These are phyloP conservation scores for Yponomeuta sedellus DNA, from an alignment of 2,888 invertebrate genomes.

Conservation along the genomic window DNA sequence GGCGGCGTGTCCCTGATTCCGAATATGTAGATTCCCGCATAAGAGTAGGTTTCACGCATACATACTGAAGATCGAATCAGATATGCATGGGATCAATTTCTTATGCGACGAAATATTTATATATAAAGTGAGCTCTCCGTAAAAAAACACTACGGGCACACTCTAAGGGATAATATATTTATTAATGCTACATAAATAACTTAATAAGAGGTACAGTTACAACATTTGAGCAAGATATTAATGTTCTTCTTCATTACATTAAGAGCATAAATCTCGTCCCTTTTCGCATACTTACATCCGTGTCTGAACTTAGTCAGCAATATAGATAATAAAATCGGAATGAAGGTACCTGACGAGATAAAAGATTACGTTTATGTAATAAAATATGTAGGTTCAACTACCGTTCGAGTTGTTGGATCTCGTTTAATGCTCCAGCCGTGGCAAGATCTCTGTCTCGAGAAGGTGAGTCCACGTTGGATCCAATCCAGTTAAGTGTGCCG, in stretches of 20 bases:
- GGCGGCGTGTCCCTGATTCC: constrained; percentile 57
- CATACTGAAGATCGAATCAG: constrained; percentile 65
- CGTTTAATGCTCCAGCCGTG: not conserved
- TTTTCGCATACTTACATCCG: not conserved
- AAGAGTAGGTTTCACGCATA: constrained; percentile 62
- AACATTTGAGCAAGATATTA: not conserved
- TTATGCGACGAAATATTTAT: constrained; percentile 54
- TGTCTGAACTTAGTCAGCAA: too few relatives aligned
- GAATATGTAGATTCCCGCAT: constrained; percentile 65
- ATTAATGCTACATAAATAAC: not conserved
- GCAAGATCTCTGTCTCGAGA: constrained; percentile 19
- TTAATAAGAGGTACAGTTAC: not conserved
- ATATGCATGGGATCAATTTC: constrained; percentile 67
- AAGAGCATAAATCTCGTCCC: not conserved
- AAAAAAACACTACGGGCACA: not conserved
- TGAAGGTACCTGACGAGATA: too few relatives aligned
- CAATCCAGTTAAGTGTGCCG: constrained; percentile 64
- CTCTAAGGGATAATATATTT: not conserved
- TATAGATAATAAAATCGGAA: not conserved
- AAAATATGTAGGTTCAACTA: not conserved
- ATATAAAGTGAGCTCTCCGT: constrained; percentile 41
- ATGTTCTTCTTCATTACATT: not conserved
- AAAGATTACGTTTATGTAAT: not conserved
- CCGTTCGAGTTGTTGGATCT: not conserved
- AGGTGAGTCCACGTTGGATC: constrained; percentile 47